Base-by-base conservation (phyloP, 92 coral and sea anemone species). In the Palythoa grandiflora region DNA sequence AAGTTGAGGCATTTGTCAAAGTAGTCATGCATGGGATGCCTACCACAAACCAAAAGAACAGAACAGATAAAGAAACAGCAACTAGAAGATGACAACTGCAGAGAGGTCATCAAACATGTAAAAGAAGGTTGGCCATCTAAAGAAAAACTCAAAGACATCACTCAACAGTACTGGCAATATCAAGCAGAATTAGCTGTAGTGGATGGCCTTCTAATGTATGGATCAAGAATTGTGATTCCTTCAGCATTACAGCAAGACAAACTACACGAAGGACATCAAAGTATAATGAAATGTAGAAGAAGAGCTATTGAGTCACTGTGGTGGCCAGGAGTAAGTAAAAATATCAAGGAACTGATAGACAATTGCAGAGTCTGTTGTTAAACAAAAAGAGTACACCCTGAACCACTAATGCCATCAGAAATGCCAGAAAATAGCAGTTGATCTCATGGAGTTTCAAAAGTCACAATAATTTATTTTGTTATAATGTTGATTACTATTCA, bases 221-320 rank as follows among this genome's bases (percentile, higher is more conserved):
- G 80, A 63, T 80, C 88, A 89, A 74, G 89, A 59, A 37, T 84
- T 8, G 89, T 89, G 0, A 89, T 89, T 84, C 89, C 88, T 19
- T 39, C 75, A 2, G 11, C 85, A 50, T 78, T 89, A 0, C 85
- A 74, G 48, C 78, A 60, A 54, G 78, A 89, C 88, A 68, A 79
- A 36, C 75, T 85, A 51, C 92, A 90, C 59, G 83, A 90, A 20
- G 89, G 89, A 9, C 92, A 86, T 19, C 89, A 84, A 85, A 89
- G 92, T 11, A 28, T n/a, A n/a, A n/a, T n/a, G n/a, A n/a, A 28
- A 28, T 28, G 28, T 28, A 28, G 84, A 9, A 60, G 83, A 83
- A 28, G 74, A 50, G 92, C 92, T 3, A 68, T 63, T 36, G 73
- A 65, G 50, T 88, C 90, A 17, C 88, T 88, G 9, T 88, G 90